Base-by-base conservation (phyloP, 2,797 vertebrate species). In the Petrocephalus sullivani region DNA sequence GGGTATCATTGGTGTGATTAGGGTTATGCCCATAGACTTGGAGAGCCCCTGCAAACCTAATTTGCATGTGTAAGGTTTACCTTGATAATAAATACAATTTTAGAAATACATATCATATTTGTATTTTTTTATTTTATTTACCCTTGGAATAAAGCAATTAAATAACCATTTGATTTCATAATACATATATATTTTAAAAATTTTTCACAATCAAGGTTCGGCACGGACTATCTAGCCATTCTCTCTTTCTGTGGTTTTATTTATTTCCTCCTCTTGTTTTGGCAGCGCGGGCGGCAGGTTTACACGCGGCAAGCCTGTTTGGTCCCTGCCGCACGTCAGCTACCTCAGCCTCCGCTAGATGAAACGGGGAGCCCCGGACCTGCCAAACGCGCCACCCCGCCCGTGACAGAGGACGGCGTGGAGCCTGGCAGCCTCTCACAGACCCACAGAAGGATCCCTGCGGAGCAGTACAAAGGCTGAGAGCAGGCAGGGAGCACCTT, bases 401-500 rank as follows among this genome's bases (percentile, higher is more conserved):
- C 51, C 51, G 23, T 89, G 86, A 85, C 71, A 49, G 88, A 71
- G 60, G 64, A 85, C 8, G 7, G 51, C 49, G 28, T 1, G 28
- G 12, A 67, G 41, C 23, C 86, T 89, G 60, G 53, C 58, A 85
- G 16, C 41, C 28, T 2, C n/a, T 78, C 61, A 81, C 67, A 46
- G 41, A 64, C 49, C 23, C 87, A 89, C 88, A 89, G 89, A 90
- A 87, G 64, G 54, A 46, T 90, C 88, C 86, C 89, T 61, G 57
- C 37, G 84, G 83, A 88, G 89, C 21, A 81, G 75, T 53, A 89
- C 87, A 90, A 64, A 87, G 87, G 88, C 89, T 89, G 86, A 89
- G 88, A 92, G 90, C 88, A 89, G 90, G 90, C 81, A 61, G 9
- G 14, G 88, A 88, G 90, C 89, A 91, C 89, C 91, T 90, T 89